Conservation (phyloP, 1,140 invertebrate genomes). For the Drosophila varians region DNA sequence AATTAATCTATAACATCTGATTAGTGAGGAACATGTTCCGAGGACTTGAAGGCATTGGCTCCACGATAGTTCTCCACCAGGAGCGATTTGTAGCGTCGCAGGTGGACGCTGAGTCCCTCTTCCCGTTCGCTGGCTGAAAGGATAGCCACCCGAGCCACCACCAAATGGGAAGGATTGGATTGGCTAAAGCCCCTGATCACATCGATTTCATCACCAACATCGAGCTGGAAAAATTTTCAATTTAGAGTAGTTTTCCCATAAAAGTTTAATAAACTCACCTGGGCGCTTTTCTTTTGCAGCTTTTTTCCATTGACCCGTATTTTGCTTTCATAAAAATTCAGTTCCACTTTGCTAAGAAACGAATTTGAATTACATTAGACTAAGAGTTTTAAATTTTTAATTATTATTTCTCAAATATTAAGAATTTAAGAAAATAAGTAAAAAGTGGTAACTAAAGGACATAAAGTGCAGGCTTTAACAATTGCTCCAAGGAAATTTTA, state of each 20-base stretch:
- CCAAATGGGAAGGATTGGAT: conserved; percentile 86
- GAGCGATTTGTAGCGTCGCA: conserved; percentile 85
- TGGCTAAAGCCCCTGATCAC: conserved; percentile 85
- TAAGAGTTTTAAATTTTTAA: no score
- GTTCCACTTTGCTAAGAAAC: conserved; percentile 87
- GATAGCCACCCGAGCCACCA: conserved; percentile 86
- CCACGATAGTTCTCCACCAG: conserved; percentile 86
- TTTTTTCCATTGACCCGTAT: conserved; percentile 88
- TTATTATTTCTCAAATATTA: no score
- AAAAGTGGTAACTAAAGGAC: no score
- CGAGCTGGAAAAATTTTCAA: conserved; percentile 72
- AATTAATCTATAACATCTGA: not conserved
- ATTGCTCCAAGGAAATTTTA: no score
- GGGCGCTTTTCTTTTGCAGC: conserved; percentile 86
- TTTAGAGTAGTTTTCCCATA: not conserved
- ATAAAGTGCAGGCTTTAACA: no score
- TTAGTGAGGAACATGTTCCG: not conserved
- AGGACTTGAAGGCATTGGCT: conserved; percentile 72
- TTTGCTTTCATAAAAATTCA: conserved; percentile 87
- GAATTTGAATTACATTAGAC: no score
- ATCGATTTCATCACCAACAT: conserved; percentile 88
- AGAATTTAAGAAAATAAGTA: no score
- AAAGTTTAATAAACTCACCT: conserved; percentile 69
- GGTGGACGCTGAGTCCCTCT: conserved; percentile 84
- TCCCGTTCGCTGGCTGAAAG: conserved; percentile 82